Evolutionary conservation across 2,888 invertebrate genomes (phyloP), one percentile per base, ranked within the genome.

Genomic region (Spicauda simplicius): DNA sequence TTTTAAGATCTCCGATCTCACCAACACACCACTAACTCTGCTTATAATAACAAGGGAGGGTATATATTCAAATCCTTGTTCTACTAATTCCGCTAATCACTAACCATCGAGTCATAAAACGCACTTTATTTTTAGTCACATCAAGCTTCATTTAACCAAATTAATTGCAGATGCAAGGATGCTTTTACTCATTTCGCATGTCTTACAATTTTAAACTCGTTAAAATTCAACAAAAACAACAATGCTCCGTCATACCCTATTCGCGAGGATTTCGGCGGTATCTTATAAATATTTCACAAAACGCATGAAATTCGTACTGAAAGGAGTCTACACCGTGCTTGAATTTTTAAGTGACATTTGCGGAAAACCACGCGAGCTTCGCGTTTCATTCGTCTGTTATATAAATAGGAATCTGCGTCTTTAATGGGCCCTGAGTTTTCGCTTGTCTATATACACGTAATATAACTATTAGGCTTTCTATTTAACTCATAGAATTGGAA

Each of bases 281-380:
- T 16, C 52, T 57, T 50, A 57, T 67, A 62, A 53, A 67, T 67
- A 67, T 57, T 67, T 45, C 41, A 63, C 63, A 68, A 54, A 68
- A 63, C 63, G 62, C 53, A 58, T 63, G 63, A 68, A 63, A 63
- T 68, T 68, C 63, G 58, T 63, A 63, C 63, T 58, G 58, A 68
- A 68, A 63, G 68, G 68, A 68, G 63, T 63, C 63, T 63, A 54
- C 62, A 68, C 68, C 68, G 58, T 63, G 57, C 54, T 63, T 68
- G 63, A 68, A 63, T 68, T 68, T 68, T 68, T 68, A 68, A 68
- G 58, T 63, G 58, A 63, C 58, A 68, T 72, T 72, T 71, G 73
- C 69, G 72, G 72, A 71, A 62, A 66, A 72, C 73, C 73, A 68
- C 72, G 68, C 70, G 73, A 71, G 69, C 67, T 70, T 63, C 56